phyloP scores from a whole-genome alignment of 2,113 vertebrate species.

The Carettochelys insculpta region DNA sequence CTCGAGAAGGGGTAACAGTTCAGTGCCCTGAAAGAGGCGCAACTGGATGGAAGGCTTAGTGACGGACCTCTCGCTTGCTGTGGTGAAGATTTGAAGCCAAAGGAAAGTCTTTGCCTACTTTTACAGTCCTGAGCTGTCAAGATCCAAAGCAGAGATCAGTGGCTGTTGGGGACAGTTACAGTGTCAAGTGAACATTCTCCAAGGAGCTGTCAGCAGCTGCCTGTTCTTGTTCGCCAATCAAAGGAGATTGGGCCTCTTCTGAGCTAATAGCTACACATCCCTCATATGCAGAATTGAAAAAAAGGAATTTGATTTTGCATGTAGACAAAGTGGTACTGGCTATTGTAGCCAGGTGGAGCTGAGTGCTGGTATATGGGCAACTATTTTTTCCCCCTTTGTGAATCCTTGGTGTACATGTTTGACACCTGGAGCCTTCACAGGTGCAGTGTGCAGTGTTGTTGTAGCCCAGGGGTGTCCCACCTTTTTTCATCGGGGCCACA shows the following conservation, averaged over 20 bases:
- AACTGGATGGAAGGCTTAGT: no score
- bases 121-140: not conserved
- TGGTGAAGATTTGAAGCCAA: not conserved
- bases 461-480: no score
- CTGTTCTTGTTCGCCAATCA: not conserved
- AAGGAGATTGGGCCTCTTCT: not conserved
- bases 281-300: not conserved
- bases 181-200: not conserved
- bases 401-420: not conserved
- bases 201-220: not conserved
- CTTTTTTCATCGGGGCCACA: no score
- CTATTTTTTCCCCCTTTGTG: not conserved
- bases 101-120: not conserved
- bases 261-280: not conserved
- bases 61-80: not conserved
- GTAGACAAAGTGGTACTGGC: not conserved
- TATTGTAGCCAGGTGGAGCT: no score
- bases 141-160: not conserved
- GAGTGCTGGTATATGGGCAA: not conserved
- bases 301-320: not conserved
- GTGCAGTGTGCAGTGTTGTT: no score
- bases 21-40: no score
- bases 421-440: not conserved
- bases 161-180: not conserved
- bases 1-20: no score